These are phyloP conservation scores for Proteles cristata DNA, from an alignment of 2,113 vertebrate species.

Conservation along the genomic window DNA sequence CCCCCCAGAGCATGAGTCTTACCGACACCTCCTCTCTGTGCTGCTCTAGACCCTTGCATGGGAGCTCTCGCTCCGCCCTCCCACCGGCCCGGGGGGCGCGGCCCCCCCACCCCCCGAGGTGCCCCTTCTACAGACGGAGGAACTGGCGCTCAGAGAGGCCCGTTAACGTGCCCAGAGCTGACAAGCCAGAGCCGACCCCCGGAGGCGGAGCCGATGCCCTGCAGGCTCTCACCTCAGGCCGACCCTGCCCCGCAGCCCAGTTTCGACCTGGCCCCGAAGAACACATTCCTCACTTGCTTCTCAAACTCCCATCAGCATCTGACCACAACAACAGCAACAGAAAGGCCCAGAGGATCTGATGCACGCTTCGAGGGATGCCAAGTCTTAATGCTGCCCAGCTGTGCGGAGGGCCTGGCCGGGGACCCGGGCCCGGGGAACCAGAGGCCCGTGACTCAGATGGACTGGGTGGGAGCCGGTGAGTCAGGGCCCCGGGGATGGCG, in stretches of 20 bases:
- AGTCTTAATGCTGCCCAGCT: constrained; percentile 72
- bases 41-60: accelerated
- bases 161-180: accelerated
- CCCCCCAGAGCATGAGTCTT: accelerated
- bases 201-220: not conserved
- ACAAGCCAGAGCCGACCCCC: not conserved
- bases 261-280: not conserved
- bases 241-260: not conserved
- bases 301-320: not conserved
- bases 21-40: too few species aligned
- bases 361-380: not conserved
- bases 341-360: constrained; percentile 18
- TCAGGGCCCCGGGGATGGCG: not conserved
- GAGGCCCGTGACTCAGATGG: not conserved
- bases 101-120: accelerated
- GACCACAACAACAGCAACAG: not conserved
- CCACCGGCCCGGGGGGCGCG: accelerated
- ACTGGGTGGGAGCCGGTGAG: not conserved
- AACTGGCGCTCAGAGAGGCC: not conserved
- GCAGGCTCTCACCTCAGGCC: not conserved
- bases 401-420: not conserved
- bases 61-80: accelerated
- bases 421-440: not conserved
- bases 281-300: not conserved
- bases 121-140: not conserved